Percentiles rank a stretch among this genome's conserved stretches.
These are phyloP conservation scores for Lutraria rhynchaena DNA, from an alignment of 1,140 invertebrate species.

Conservation along the genomic window DNA sequence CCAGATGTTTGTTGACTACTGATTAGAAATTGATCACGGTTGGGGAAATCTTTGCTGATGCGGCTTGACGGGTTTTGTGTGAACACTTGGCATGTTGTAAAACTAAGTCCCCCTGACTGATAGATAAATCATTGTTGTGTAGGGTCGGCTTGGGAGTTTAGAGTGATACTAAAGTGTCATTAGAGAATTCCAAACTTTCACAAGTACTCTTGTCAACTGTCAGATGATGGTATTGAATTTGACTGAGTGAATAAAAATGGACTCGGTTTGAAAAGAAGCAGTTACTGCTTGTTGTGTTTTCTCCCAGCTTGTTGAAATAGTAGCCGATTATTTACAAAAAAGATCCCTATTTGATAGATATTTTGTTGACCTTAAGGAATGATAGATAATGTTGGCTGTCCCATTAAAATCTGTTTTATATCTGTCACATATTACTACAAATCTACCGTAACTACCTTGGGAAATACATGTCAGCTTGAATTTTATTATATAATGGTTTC, in stretches of 20 bases:
- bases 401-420: too few species aligned
- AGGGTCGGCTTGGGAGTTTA: neutral
- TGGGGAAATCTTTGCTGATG: conserved; percentile 12
- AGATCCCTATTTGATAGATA: neutral
- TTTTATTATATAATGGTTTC: too few species aligned
- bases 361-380: neutral
- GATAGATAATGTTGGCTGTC: too few species aligned
- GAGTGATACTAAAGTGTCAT: neutral
- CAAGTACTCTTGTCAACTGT: conserved; percentile 12
- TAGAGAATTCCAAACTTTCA: conserved; percentile 38
- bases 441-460: too few species aligned
- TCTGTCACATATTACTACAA: too few species aligned
- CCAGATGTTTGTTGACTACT: conserved; percentile 48
- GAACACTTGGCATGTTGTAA: conserved; percentile 9
- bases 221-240: conserved; percentile 34
- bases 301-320: neutral
- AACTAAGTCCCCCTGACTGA: conserved; percentile 25
- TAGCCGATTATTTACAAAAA: neutral
- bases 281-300: neutral
- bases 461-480: too few species aligned
- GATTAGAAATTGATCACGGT: conserved; percentile 49
- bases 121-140: conserved; percentile 29
- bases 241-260: conserved; percentile 32
- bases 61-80: conserved; percentile 15
- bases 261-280: conserved; percentile 2